Evolutionary conservation across 2,113 vertebrate species (phyloP), one percentile per base, ranked within the genome.

Genomic region (Pica pica): DNA sequence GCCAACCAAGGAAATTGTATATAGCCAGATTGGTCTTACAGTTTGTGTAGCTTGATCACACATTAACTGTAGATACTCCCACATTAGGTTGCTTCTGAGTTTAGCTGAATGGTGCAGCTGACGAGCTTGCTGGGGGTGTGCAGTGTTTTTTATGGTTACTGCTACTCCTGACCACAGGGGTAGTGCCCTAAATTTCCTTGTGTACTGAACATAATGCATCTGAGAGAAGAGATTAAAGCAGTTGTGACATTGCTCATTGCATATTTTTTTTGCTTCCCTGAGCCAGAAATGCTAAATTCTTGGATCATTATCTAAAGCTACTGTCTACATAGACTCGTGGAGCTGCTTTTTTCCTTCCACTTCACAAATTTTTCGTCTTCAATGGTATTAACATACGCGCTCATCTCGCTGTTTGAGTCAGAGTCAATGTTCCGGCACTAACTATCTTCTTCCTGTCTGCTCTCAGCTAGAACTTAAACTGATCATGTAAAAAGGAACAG

Each of bases 391-490:
- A 83, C 67, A 76, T 79, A 90, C 21, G 17, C 85, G 61, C 53
- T 79, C n/a, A 69, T 75, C 57, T 89, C 0, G 0, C 65, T 88
- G 2, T 89, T 90, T 83, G 46, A 86, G 82, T 60, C 61, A 68
- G 67, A 75, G 67, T 53, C 67, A 90, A 89, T 88, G 82, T 95
- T 89, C 59, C 95, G 82, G 46, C 49, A 64, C 89, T 93, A 95
- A 92, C 80, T 64, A 11, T 71, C 56, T 84, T 87, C 77, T 78
- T 70, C 50, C 74, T 91, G 30, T 84, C 70, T 87, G 41, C 74
- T 85, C 69, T 79, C 82, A 64, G n/a, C 77, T 93, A 46, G 64
- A 90, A 49, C 83, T 84, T 70, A n/a, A 87, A 70, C 47, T 71
- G 67, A 87, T 87, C 35, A n/a, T 28, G 60, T 41, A 56, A 78